Percentiles rank a stretch among this genome's conserved stretches.
Conservation (phyloP, 2,113 vertebrate species). For the Colinus virginianus region DNA sequence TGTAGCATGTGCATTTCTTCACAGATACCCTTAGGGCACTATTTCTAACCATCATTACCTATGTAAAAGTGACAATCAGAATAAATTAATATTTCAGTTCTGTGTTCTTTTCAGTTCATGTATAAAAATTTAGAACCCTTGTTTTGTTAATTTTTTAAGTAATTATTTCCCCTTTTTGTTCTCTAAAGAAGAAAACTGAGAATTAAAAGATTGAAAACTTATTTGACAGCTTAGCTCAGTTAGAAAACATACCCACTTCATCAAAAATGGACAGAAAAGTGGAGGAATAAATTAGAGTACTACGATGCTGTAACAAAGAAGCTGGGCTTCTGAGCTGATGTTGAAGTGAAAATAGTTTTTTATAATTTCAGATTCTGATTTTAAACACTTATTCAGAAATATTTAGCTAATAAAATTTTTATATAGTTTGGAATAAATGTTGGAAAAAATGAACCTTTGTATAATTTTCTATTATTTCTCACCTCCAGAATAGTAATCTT, state of each 20-base stretch:
- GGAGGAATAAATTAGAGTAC: not conserved
- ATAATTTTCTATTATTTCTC: not conserved
- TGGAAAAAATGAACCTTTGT: not conserved
- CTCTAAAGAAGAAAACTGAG: not conserved
- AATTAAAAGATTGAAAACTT: not conserved
- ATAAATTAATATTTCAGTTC: not conserved
- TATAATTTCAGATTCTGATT: not conserved
- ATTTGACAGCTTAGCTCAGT: not conserved
- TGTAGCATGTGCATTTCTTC: not conserved
- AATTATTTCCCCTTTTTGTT: not conserved
- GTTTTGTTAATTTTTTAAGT: not conserved
- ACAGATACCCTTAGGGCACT: accelerated
- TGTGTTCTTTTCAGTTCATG: not conserved
- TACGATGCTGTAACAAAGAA: not conserved
- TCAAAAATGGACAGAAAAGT: not conserved
- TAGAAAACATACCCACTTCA: not conserved
- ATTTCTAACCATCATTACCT: not conserved
- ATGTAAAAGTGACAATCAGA: not conserved
- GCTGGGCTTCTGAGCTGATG: not conserved
- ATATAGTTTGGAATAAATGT: not conserved
- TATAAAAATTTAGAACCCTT: not conserved
- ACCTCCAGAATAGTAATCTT: not conserved
- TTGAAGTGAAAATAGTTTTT: not conserved
- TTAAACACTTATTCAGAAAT: not conserved
- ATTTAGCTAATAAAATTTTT: not conserved